Evolutionary conservation across 2,888 invertebrate species (phyloP), one percentile per base, ranked within the genome.

Genomic region (Thumatha senex): DNA sequence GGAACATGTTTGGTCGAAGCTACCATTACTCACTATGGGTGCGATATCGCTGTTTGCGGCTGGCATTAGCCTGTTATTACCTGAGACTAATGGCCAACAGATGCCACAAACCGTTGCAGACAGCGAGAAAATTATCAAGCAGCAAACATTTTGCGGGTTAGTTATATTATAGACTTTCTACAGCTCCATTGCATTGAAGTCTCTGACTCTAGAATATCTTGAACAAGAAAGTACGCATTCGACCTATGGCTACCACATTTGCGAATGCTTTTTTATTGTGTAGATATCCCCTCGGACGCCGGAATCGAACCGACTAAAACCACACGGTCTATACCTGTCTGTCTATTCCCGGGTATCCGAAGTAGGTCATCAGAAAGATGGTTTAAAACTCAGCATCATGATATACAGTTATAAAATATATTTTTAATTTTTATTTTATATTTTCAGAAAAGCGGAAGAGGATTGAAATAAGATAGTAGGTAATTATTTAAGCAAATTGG

Each of bases 21-120:
- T 84, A n/a, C 83, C 85, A 1, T 58, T 84, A 15, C 53, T 83
- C 7, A 66, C 83, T 33, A 58, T 82, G 12, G 76, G 75, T 0
- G 62, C 53, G 2, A 43, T 77, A 10, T 73, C 72, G 1, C 33
- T 78, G 0, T 14, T 63, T 1, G 73, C 76, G 0, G 77, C 76
- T 2, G 61, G 59, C 0, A 49, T 70, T 33, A 68, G 74, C 8
- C 56, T 83, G 33, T 53, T 80, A 46, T 64, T 85, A 46, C 84
- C 84, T 0, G 84, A 85, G 71, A 85, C 84, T 7, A 72, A 65
- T 36, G 83, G 82, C 18, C 64, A 66, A n/a, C 61, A 75, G 40
- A 79, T 84, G 80, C 82, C 84, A 50, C 83, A 84, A 69, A 81
- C 82, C 47, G 67, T 80, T 29, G 76, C 70, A 0, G 78, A 81